Conservation (phyloP, 2,888 invertebrate genomes). For the Diaphora mendica region DNA sequence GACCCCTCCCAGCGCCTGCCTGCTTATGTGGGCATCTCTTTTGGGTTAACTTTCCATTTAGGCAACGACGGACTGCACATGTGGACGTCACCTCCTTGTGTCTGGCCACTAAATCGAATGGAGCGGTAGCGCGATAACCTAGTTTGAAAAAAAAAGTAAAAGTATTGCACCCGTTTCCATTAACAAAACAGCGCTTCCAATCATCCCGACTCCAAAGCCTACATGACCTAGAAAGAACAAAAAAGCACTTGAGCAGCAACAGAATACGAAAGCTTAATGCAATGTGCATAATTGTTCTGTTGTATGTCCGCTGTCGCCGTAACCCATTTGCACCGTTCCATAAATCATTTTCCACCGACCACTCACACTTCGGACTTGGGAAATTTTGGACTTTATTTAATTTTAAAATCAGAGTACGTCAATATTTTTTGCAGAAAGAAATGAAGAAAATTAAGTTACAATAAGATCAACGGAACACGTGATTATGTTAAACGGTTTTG, state of each 20-base stretch:
- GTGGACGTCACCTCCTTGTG: too few relatives aligned
- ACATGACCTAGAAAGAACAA: slow-evolving; percentile 39
- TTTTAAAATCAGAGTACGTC: too few relatives aligned
- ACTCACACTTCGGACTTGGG: slow-evolving; percentile 52
- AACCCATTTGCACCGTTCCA: slow-evolving; percentile 83
- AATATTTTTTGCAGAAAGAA: too few relatives aligned
- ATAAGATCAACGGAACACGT: background rate
- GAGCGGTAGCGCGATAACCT: too few relatives aligned
- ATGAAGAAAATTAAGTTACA: background rate
- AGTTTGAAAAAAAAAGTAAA: background rate
- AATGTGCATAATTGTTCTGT: slow-evolving; percentile 72
- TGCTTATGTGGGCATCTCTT: too few relatives aligned
- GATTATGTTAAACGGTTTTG: background rate
- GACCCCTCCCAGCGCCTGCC: too few relatives aligned
- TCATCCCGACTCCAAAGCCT: slow-evolving; percentile 12
- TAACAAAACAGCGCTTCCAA: slow-evolving; percentile 1
- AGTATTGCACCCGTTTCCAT: background rate
- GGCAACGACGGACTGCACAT: too few relatives aligned
- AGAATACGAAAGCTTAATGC: slow-evolving; percentile 54
- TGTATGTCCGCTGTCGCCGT: slow-evolving; percentile 68
- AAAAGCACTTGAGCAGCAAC: slow-evolving; percentile 37
- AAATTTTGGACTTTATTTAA: too few relatives aligned
- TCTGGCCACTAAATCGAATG: too few relatives aligned
- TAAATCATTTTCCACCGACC: slow-evolving; percentile 71
- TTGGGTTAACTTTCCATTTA: too few relatives aligned